phyloP scores from a whole-genome alignment of 2,113 vertebrate species.

The Glaucidium brasilianum region DNA sequence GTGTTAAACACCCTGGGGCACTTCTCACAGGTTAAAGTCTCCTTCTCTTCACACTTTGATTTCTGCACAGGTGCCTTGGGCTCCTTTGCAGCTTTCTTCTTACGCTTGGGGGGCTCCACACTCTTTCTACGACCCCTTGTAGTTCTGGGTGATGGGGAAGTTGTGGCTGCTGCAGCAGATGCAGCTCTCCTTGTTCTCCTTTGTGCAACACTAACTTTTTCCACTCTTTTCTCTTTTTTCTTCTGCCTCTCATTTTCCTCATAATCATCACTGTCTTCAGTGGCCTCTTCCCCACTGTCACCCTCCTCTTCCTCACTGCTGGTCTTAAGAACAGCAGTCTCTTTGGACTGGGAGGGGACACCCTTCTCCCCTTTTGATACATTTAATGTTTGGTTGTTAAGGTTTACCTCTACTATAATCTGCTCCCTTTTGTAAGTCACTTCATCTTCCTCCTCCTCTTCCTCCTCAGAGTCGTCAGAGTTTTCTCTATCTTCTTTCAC shows the following conservation, averaged over 20 bases:
- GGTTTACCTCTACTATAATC: conserved; percentile 99
- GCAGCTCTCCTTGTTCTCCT: conserved; percentile 80
- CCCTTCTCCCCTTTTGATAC: conserved; percentile 96
- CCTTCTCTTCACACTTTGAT: conserved; percentile 89
- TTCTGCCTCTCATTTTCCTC: conserved; percentile 84
- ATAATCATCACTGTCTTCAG: conserved; percentile 77
- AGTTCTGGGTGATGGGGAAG: conserved; percentile 77
- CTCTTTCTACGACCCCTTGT: conserved; percentile 86
- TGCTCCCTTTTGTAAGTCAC: conserved; percentile 94
- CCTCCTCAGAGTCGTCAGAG: conserved; percentile 85
- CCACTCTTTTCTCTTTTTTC: conserved; percentile 80
- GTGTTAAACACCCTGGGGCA: conserved; percentile 98
- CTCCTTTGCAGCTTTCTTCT: conserved; percentile 80
- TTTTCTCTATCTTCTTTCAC: conserved; percentile 85
- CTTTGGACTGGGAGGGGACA: conserved; percentile 81
- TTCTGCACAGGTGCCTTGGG: conserved; percentile 77
- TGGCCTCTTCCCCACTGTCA: conserved; percentile 79
- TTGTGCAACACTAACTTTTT: conserved; percentile 67
- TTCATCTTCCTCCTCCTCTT: conserved; percentile 85
- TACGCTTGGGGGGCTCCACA: conserved; percentile 81
- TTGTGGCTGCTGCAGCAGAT: conserved; percentile 65
- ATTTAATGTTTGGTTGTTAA: conserved; percentile 99
- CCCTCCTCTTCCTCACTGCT: conserved; percentile 88
- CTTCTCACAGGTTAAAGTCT: conserved; percentile 96
- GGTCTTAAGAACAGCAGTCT: conserved; percentile 81